Evolutionary conservation across 2,797 vertebrate species (phyloP), one percentile per base, ranked within the genome.

Genomic region (Clamator glandarius): DNA sequence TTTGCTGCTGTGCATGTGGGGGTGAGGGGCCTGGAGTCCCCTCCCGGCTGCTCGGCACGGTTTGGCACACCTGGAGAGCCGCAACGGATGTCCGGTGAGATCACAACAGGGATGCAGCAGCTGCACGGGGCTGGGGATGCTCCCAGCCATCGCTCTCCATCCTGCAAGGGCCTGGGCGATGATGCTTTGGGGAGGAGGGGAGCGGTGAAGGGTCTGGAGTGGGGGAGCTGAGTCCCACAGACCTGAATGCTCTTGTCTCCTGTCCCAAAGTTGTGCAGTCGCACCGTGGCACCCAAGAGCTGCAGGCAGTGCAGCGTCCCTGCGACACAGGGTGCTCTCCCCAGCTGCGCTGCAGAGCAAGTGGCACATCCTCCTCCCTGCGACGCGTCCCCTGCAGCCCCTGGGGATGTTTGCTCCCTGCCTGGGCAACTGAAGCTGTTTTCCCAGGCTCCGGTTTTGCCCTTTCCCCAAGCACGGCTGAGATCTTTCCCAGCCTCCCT

Each of bases 401-500:
- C 70, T 29, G 73, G 92, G 35, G 72, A 75, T 1, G 1, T 7
- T 20, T 3, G 12, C 85, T 93, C 82, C 51, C 55, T 87, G 61
- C 42, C 66, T 0, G 0, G 20, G 16, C 33, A 61, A 28, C 48
- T 0, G 0, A 87, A 80, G 57, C 82, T 75, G 21, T 54, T 85
- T 96, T 92, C 96, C 87, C 95, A 96, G 93, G 90, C 91, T 86
- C 91, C 8, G 3, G 1, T 51, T 84, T 91, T 78, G 50, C 79
- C 93, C 93, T 96, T 95, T 92, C 24, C 11, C 18, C 0, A 8
- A 87, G 44, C 2, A 3, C 10, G 26, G 83, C 51, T 1, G 1
- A 93, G 73, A 25, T 85, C 66, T 81, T 75, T 86, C 87, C 69
- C 92, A 90, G 54, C 61, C 76, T 92, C 82, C 51, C 31, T 1